Evolutionary conservation across 2,113 vertebrate genomes (phyloP).

Genomic region (Rhodinocichla rosea): DNA sequence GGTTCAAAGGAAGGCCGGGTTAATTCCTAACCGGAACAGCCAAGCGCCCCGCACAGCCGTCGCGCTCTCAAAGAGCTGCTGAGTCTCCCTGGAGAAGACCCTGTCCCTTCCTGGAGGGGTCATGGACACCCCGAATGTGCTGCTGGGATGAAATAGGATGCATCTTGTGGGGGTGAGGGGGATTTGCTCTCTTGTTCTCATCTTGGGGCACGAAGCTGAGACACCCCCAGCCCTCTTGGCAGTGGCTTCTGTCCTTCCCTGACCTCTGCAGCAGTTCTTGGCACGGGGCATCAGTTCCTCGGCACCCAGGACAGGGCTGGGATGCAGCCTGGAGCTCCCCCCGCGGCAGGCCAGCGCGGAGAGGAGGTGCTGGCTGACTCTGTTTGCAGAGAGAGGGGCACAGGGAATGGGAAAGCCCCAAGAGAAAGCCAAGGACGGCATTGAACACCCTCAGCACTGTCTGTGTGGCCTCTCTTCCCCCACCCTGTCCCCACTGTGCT

Average conservation of each 20-base stretch:
- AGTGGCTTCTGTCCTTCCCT: background rate
- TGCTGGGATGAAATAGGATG: background rate
- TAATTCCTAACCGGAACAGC: slow-evolving; percentile 69
- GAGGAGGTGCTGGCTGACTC: background rate
- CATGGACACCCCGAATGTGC: background rate
- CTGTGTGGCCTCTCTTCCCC: background rate
- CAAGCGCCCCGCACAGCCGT: slow-evolving; percentile 7
- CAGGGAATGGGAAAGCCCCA: background rate
- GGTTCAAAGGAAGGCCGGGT: slow-evolving; percentile 69
- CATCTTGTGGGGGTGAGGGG: background rate
- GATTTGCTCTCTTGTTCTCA: background rate
- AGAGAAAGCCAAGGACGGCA: background rate
- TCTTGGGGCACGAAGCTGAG: background rate
- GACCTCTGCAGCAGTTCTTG: background rate
- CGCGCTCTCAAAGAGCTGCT: background rate
- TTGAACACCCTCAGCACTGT: fast-evolving
- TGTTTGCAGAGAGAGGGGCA: background rate
- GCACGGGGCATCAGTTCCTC: background rate
- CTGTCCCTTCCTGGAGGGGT: background rate
- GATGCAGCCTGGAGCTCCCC: background rate
- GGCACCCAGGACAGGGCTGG: background rate
- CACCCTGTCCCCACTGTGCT: background rate
- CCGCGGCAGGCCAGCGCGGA: fast-evolving
- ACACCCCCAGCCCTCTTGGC: background rate
- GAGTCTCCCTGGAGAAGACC: slow-evolving; percentile 8